Evolutionary conservation across 2,888 invertebrate genomes (phyloP), one percentile per base, ranked within the genome.

Genomic region (Epicampocera succincta): DNA sequence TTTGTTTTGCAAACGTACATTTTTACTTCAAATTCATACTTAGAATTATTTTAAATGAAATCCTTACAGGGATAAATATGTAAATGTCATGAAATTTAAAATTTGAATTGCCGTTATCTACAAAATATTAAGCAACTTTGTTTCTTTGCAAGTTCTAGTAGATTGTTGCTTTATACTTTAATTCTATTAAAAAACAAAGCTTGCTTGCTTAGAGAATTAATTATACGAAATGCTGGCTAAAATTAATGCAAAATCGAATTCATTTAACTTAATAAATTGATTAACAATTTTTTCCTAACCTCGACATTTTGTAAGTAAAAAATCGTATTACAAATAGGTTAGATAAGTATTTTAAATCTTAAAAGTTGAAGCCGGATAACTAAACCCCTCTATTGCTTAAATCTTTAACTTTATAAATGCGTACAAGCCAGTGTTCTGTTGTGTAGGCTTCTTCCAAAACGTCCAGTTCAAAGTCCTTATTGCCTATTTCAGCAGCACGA

Each of bases 391-490:
- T 93, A 92, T 99, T 99, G 82, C 96, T 95, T 85, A 98, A 92
- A 91, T 97, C 96, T 92, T 99, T 99, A 42, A 99, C 99, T 93
- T 98, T 98, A 92, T 99, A 99, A 89, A 99, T 98, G 87, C 99
- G 94, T 74, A 99, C 99, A 60, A 99, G 94, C 99, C 99, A 99
- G 92, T 99, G 99, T 91, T 99, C 99, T 0, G 99, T 98, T 17
- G 99, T 99, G 92, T 99, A 99, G 0, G 99, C 99, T 92, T 99
- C 99, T 91, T 99, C 99, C n/a, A 99, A 92, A n/a, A 97, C 97
- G 89, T 98, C 97, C 83, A 99, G 92, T 91, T 98, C 97, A 92
- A 99, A 98, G 91, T 99, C 98, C 92, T 99, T 99, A 92, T 98
- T 97, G 85, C 99, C 99, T 87, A 99, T 99, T 92, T 99, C 99